Base-by-base conservation (phyloP, 2,888 invertebrate species). In the Stenoptilia bipunctidactyla region DNA sequence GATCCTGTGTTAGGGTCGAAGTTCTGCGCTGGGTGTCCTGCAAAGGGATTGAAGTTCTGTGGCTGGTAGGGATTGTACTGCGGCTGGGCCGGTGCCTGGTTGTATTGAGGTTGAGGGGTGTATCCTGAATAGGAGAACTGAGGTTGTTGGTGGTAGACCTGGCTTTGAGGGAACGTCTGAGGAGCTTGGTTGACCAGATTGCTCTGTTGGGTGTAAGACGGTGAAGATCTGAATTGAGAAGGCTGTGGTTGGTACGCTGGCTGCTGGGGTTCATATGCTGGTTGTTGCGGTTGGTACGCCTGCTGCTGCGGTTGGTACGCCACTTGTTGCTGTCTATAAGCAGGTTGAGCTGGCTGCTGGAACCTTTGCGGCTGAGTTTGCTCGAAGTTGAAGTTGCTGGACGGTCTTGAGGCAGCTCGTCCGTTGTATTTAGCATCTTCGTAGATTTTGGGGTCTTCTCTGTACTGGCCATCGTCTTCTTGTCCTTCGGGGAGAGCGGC, bases 381-480 rank as follows among this genome's bases (percentile, higher is more conserved):
- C 14, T 34, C 34, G 34, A 34, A 73, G 10, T 55, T 58, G 51
- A 66, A 53, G 30, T 50, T 39, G 10, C 56, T 48, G 1, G 59
- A 51, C n/a, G 66, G 67, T 42, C 65, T 57, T 40, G 55, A 45
- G 40, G 48, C 66, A 43, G 55, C 57, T 47, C 53, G 66, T 55
- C 60, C 72, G 66, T 68, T 89, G 72, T 86, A 89, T 49, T 87
- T 86, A 6, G 90, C 88, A 57, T 90, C 89, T 66, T 92, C 90
- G 74, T 94, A 94, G 44, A 92, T 86, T 45, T 87, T 87, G 0
- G 94, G 94, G 64, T 94, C 93, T 61, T 94, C 94, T 36, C 92
- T 85, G 70, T 94, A 94, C 56, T 94, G 93, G 0, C 94, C 94
- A 58, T 94, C 94, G 58, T 94, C 94, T 56, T 92, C 88, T 58